Evolutionary conservation across 64 coral and sea anemone genomes (phyloP).

Genomic region (Montipora capricornis): DNA sequence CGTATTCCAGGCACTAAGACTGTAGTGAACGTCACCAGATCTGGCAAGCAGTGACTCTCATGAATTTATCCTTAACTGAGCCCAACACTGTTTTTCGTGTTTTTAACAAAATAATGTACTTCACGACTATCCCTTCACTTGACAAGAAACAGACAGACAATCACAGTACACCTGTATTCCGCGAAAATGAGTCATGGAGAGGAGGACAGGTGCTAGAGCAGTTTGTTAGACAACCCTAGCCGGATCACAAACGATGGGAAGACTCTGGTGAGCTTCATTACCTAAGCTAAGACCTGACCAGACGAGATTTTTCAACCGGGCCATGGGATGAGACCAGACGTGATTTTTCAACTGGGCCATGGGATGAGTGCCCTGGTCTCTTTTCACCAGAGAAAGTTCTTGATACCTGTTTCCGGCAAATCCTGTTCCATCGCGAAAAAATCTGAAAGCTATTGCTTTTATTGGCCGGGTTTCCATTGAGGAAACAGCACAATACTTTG

Average conservation of each 20-base stretch:
- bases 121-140: too few species aligned
- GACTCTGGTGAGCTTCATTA: conserved; percentile 48
- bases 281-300: neutral
- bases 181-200: neutral
- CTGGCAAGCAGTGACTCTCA: conserved; percentile 44
- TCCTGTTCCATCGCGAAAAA: conserved; percentile 7
- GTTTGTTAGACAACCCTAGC: conserved; percentile 44
- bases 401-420: conserved; percentile 39
- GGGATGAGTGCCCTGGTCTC: conserved; percentile 65
- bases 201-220: neutral
- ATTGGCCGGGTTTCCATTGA: conserved; percentile 44
- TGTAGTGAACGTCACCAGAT: conserved; percentile 44
- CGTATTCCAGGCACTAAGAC: neutral
- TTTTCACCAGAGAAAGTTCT: conserved; percentile 61
- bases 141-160: neutral
- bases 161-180: conserved; percentile 41
- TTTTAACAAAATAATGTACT: neutral
- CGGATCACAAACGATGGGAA: conserved; percentile 47
- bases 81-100: conserved; percentile 2
- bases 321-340: neutral
- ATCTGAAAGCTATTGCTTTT: conserved; percentile 38
- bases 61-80: conserved; percentile 58
- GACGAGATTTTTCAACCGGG: too few species aligned
- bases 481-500: conserved; percentile 3
- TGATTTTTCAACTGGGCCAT: conserved; percentile 25